Base-by-base conservation (phyloP, 1,140 invertebrate genomes). In the Pseudomyrmex concolor region DNA sequence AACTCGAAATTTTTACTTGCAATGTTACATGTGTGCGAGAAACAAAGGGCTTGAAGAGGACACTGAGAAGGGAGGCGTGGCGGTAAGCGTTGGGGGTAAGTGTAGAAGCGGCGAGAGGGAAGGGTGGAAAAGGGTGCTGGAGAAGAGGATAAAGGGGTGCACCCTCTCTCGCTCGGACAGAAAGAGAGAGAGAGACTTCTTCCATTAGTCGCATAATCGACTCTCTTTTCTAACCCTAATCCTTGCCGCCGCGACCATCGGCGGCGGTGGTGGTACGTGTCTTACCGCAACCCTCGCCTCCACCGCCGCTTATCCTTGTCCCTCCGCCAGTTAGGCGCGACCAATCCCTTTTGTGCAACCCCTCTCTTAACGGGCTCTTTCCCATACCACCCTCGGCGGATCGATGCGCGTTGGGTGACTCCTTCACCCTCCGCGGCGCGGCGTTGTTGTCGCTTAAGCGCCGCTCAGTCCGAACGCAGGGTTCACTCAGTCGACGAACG, bases 401-500 rank as follows among this genome's bases (percentile, higher is more conserved):
- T 93, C 92, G 92, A 93, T 89, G 34, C 34, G 34, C 34, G 34
- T 4, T 34, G 34, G 85, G 76, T 70, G 50, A 86, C 63, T 91
- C 91, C 85, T 51, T 55, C 66, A 62, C 85, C 90, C 83, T 67
- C 84, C 90, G 89, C 66, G 15, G 51, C 66, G 84, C 78, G 92
- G 90, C 92, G 92, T 92, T 90, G 92, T 83, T 73, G 88, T 90
- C 92, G 90, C 68, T 90, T 84, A 84, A 88, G 87, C 89, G 87
- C 84, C 87, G 90, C 87, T 93, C 91, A 94, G 94, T 94, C 91
- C 90, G 89, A 93, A 92, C 90, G 92, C 92, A 91, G 62, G 91
- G 91, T 94, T 93, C 92, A 94, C 91, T 93, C 93, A 93, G 93
- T 94, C 92, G 88, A 94, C 91, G 91, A 93, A 90, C 91, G 92